Evolutionary conservation across 2,888 invertebrate species (phyloP), one percentile per base, ranked within the genome.

Genomic region (Bellardia pandia): DNA sequence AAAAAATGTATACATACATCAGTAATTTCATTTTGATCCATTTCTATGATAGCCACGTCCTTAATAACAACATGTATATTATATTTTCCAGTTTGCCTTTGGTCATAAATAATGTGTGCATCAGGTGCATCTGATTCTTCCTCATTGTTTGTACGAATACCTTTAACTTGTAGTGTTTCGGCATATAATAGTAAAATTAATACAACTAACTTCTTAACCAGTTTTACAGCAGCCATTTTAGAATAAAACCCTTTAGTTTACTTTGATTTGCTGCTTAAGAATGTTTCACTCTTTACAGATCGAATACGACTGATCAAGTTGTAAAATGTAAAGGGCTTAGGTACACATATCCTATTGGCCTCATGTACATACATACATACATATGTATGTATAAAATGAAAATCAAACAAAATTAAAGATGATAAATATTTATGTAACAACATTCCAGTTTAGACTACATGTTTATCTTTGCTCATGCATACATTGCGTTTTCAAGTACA

Each of bases 11-110:
- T 58, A 91, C 92, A 88, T 90, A 93, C 93, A 88, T 93, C 92
- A 64, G 90, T 89, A 85, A 93, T 88, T 74, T 91, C 91, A 88
- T 92, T 93, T 74, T 91, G 90, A 86, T 91, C 92, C 90, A 93
- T 90, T 90, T 93, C 96, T 90, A 97, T 94, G 90, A 97, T 95
- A 91, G 96, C 95, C 88, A 97, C 94, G 93, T 97, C 96, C 94
- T 97, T 97, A 88, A 97, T 94, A 93, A 96, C 96, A 88, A 97
- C 94, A 91, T 96, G 96, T 89, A 97, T 96, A 93, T 97, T 97
- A 89, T 96, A 94, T 90, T 96, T 96, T 30, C 97, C 97, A 4
- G 95, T 95, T 94, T 97, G 97, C 64, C 96, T 95, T 93, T 97
- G 97, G 93, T 97, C 97, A 93, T 91, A 92, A 53, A 92, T 60